Percentiles rank a stretch among this genome's conserved stretches.
phyloP scores from a whole-genome alignment of 2,888 invertebrate species.

The Macrophya annulata region DNA sequence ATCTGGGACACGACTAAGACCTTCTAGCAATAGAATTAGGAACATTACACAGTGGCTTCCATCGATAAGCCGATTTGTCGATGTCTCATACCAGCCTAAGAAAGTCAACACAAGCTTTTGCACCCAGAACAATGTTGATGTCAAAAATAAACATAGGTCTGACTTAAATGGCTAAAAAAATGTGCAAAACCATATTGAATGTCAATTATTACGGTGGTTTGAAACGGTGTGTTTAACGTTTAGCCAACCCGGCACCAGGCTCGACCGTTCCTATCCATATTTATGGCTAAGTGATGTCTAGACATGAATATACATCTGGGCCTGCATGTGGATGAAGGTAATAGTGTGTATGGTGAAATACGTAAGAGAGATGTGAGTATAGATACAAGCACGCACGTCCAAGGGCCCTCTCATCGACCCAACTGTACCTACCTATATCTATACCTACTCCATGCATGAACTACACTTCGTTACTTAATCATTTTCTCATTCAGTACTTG shows the following conservation, averaged over 20 bases:
- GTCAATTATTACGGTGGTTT: neutral
- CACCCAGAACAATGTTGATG: neutral
- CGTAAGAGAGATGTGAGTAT: neutral
- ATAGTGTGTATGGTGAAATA: neutral
- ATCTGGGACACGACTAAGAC: neutral
- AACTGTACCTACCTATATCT: neutral
- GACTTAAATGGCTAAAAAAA: neutral
- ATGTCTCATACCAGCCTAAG: neutral
- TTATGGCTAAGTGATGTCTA: conserved; percentile 17
- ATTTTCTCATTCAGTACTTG: conserved; percentile 39
- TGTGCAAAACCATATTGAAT: neutral
- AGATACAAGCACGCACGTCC: conserved; percentile 44
- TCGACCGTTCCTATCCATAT: neutral
- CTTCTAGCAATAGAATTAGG: neutral
- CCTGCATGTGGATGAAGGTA: neutral
- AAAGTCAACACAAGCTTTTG: neutral
- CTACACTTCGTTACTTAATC: conserved; percentile 48
- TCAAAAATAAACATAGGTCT: neutral
- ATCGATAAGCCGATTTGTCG: conserved; percentile 27
- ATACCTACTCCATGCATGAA: neutral
- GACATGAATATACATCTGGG: conserved; percentile 31
- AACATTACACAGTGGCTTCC: conserved; percentile 20
- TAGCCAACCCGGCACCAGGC: neutral
- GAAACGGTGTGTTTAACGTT: neutral
- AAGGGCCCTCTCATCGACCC: conserved; percentile 40